A percentile compares a stretch with the other conserved stretches of the same genome.
Conservation (phyloP, 2,888 invertebrate genomes). For the Idaea aversata region DNA sequence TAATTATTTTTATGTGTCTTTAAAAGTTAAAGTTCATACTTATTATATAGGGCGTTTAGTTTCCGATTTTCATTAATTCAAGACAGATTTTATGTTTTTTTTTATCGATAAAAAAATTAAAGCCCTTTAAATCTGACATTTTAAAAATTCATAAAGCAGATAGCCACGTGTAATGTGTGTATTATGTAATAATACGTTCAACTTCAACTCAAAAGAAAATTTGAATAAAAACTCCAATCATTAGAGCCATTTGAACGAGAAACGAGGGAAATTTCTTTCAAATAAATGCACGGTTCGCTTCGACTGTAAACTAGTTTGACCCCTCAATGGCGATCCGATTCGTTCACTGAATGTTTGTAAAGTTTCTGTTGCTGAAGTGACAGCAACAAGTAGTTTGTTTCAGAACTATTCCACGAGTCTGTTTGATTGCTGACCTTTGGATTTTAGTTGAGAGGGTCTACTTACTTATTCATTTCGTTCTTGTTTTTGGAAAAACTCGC, state of each 20-base stretch:
- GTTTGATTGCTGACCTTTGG: background rate
- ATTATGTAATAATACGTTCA: too few species aligned
- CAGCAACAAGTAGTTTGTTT: background rate
- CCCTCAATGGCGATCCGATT: conserved; percentile 2
- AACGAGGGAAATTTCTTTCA: background rate
- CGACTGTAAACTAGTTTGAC: background rate
- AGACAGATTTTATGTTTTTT: too few species aligned
- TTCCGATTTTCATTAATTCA: too few species aligned
- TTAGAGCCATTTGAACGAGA: background rate
- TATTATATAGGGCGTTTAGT: too few species aligned
- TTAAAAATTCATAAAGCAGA: too few species aligned
- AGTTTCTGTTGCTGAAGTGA: conserved; percentile 16
- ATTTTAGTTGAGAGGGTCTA: background rate
- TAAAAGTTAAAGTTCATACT: too few species aligned
- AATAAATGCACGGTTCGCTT: background rate
- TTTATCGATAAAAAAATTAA: too few species aligned
- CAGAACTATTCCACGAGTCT: background rate
- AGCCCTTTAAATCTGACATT: too few species aligned
- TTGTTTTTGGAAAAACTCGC: background rate
- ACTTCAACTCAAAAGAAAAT: too few species aligned
- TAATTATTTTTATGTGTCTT: too few species aligned
- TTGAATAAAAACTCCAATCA: background rate
- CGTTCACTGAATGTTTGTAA: conserved; percentile 1
- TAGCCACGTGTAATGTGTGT: too few species aligned
- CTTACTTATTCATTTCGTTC: background rate